phyloP scores from a whole-genome alignment of 2,113 vertebrate species.

The Silurus glanis region DNA sequence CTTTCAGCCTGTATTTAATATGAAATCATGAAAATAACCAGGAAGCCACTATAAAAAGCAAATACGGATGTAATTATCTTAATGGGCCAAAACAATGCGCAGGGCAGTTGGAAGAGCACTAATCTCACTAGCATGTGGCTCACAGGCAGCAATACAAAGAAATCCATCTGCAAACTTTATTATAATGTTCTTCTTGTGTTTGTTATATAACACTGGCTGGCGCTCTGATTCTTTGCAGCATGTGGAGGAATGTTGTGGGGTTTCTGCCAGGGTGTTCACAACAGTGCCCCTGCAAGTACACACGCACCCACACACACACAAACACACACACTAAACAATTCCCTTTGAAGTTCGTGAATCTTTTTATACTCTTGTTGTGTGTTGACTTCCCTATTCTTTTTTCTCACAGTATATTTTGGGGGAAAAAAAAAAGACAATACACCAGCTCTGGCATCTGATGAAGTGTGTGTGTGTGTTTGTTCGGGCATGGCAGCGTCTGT shows the following conservation, averaged over 20 bases:
- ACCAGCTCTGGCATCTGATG: constrained; percentile 34
- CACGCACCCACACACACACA: constrained; percentile 64
- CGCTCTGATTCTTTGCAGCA: constrained; percentile 71
- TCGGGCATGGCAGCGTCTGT: constrained; percentile 29
- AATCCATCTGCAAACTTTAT: constrained; percentile 16
- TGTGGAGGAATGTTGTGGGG: constrained; percentile 72
- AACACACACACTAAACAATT: constrained; percentile 61
- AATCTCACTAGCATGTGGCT: constrained; percentile 17
- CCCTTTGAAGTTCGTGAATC: constrained; percentile 45
- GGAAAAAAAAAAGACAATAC: constrained; percentile 18
- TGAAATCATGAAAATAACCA: constrained; percentile 5
- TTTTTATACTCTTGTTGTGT: constrained; percentile 19
- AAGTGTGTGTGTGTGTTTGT: constrained; percentile 27
- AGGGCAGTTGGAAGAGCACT: background rate
- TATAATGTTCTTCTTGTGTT: constrained; percentile 62
- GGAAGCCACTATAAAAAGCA: constrained; percentile 18
- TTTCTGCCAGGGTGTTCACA: constrained; percentile 67
- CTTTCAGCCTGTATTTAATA: background rate
- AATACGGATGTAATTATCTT: background rate
- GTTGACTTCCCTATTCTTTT: background rate
- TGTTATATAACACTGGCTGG: constrained; percentile 61
- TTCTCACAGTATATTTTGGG: constrained; percentile 1
- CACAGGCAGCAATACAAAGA: constrained; percentile 33
- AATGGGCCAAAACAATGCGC: constrained; percentile 20
- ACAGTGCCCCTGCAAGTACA: constrained; percentile 67